These are phyloP conservation scores for Platypus cylindrus DNA, from an alignment of 2,888 invertebrate species.

Conservation along the genomic window DNA sequence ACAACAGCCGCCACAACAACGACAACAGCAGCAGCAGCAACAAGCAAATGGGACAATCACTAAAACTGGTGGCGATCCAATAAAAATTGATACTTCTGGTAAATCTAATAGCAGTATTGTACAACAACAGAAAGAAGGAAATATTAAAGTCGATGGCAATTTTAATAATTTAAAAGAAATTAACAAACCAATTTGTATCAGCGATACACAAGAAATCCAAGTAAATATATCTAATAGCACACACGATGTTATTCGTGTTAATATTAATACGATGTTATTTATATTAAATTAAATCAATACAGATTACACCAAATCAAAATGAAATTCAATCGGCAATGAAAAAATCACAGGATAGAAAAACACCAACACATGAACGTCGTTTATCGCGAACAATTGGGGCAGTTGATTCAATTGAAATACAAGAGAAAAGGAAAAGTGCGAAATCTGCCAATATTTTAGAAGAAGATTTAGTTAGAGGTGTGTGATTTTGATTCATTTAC, in stretches of 20 bases:
- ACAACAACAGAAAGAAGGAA: slow-evolving; percentile 13
- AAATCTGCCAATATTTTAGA: slow-evolving; percentile 8
- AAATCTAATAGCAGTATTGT: slow-evolving; percentile 16
- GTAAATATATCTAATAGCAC: too few species aligned
- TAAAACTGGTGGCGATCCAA: slow-evolving; percentile 5
- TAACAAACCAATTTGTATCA: slow-evolving; percentile 16
- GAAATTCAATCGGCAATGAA: slow-evolving; percentile 8
- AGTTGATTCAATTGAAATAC: slow-evolving; percentile 12
- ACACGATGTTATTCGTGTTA: too few species aligned
- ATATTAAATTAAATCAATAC: too few species aligned
- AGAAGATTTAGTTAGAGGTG: slow-evolving; percentile 13
- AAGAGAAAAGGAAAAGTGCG: slow-evolving; percentile 14
- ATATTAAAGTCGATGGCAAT: slow-evolving; percentile 19
- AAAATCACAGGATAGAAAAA: slow-evolving; percentile 14
- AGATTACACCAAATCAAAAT: slow-evolving; percentile 9
- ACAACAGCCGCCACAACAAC: too few species aligned
- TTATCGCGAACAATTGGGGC: slow-evolving; percentile 12
- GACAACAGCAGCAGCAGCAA: slow-evolving; percentile 14
- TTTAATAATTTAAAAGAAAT: slow-evolving; percentile 21
- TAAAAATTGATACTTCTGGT: slow-evolving; percentile 13
- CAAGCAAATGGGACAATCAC: slow-evolving; percentile 18
- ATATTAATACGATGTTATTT: too few species aligned
- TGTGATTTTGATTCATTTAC: too few species aligned
- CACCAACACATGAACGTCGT: slow-evolving; percentile 23
- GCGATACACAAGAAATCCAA: slow-evolving; percentile 14